phyloP scores from a whole-genome alignment of 2,888 invertebrate genomes.

The Ennomos erosarius region DNA sequence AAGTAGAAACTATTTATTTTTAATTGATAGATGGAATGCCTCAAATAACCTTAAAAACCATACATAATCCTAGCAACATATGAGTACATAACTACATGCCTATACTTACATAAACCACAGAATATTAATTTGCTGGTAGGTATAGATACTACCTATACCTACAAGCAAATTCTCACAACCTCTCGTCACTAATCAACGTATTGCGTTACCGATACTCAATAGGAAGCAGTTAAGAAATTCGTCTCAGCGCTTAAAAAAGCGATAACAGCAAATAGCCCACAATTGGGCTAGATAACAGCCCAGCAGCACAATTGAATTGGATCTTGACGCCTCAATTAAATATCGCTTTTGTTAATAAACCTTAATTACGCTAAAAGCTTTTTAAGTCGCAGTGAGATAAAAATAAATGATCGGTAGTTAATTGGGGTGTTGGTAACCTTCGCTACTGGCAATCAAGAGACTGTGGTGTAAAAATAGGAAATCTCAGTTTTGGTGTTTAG shows the following conservation, averaged over 20 bases:
- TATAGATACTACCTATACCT: too few relatives aligned
- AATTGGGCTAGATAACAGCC: conserved; percentile 63
- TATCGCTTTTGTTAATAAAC: conserved; percentile 70
- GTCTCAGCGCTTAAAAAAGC: conserved; percentile 30
- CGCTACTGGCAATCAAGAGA: background rate
- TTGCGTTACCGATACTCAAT: conserved; percentile 16
- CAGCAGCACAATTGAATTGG: conserved; percentile 69
- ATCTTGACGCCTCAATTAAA: conserved; percentile 74
- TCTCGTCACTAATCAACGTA: conserved; percentile 20
- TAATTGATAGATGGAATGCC: too few relatives aligned
- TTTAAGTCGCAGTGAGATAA: conserved; percentile 50
- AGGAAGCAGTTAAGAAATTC: conserved; percentile 29
- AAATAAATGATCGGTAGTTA: conserved; percentile 36
- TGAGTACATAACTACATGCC: too few relatives aligned
- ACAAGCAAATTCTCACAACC: conserved; percentile 5
- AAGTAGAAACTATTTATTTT: too few relatives aligned
- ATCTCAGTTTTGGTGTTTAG: too few relatives aligned
- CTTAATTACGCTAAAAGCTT: conserved; percentile 76
- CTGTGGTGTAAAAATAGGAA: background rate
- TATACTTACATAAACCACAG: too few relatives aligned
- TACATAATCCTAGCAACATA: too few relatives aligned
- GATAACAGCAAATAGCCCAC: conserved; percentile 51
- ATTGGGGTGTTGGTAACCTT: conserved; percentile 19
- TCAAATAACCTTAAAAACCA: too few relatives aligned
- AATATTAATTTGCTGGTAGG: too few relatives aligned